phyloP scores from a whole-genome alignment of 2,888 invertebrate species.

The Pasiphila rectangulata region DNA sequence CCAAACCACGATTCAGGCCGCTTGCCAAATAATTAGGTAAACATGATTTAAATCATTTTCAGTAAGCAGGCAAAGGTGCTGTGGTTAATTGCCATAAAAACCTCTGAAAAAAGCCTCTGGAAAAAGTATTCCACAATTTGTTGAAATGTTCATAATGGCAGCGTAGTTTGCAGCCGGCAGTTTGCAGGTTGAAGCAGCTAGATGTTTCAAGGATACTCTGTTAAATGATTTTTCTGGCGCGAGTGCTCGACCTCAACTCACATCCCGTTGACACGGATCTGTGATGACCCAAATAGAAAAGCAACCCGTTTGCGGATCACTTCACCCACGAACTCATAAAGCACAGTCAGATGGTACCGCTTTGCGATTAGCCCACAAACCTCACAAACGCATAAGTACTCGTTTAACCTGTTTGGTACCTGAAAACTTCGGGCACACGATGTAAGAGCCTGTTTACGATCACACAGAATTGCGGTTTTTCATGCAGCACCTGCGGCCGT shows the following conservation, averaged over 20 bases:
- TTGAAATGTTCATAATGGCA: slow-evolving; percentile 20
- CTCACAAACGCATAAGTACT: slow-evolving; percentile 28
- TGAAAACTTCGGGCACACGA: slow-evolving; percentile 35
- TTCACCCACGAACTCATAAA: slow-evolving; percentile 47
- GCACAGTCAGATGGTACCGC: slow-evolving; percentile 34
- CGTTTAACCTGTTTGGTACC: slow-evolving; percentile 37
- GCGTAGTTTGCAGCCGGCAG: slow-evolving; percentile 16
- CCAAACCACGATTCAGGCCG: not conserved
- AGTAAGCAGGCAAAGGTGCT: slow-evolving; percentile 13
- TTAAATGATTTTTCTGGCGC: slow-evolving; percentile 42
- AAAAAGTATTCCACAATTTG: slow-evolving; percentile 14
- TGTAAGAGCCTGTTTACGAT: slow-evolving; percentile 58
- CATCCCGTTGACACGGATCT: slow-evolving; percentile 54
- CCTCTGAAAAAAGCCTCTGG: slow-evolving; percentile 4
- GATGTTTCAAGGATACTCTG: slow-evolving; percentile 23
- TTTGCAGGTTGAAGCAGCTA: slow-evolving; percentile 15
- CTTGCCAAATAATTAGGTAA: not conserved
- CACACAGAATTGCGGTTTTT: slow-evolving; percentile 54
- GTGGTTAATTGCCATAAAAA: slow-evolving; percentile 24
- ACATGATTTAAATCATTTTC: slow-evolving; percentile 7
- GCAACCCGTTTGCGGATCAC: slow-evolving; percentile 56
- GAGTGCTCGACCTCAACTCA: slow-evolving; percentile 42
- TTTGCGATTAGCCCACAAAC: slow-evolving; percentile 34
- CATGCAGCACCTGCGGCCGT: slow-evolving; percentile 65
- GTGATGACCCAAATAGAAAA: slow-evolving; percentile 58